Conservation (phyloP, 2,113 vertebrate species). For the Accipiter virgatus region DNA sequence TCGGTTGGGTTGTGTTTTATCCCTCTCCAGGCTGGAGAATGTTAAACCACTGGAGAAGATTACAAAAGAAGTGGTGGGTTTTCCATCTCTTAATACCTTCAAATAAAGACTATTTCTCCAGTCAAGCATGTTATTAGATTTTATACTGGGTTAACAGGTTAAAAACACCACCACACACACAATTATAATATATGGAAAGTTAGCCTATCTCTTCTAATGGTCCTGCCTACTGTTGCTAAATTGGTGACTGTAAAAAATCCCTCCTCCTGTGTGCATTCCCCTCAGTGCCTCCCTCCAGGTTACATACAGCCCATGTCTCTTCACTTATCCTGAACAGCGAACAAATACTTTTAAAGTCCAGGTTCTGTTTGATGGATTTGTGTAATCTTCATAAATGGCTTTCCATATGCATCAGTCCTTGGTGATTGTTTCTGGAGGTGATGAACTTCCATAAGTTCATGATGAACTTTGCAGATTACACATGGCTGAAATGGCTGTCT, state of each 20-base stretch:
- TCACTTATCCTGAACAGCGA: not conserved
- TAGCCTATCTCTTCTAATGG: not conserved
- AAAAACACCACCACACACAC: not conserved
- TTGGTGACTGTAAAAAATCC: not conserved
- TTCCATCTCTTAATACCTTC: not conserved
- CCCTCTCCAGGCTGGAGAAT: not conserved
- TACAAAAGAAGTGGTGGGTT: not conserved
- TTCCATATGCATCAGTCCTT: not conserved
- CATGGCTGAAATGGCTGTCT: not conserved
- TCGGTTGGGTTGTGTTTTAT: not conserved
- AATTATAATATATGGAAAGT: not conserved
- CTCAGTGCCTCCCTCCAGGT: not conserved
- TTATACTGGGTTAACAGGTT: not conserved
- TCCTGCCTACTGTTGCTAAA: not conserved
- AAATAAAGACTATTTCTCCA: conserved; percentile 11
- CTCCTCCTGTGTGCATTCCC: not conserved
- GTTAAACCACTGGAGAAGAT: not conserved
- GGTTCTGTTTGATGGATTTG: not conserved
- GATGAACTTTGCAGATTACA: not conserved
- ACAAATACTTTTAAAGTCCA: not conserved
- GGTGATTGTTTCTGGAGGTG: not conserved
- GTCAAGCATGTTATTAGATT: not conserved
- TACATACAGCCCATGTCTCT: not conserved
- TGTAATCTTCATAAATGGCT: not conserved
- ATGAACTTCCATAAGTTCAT: not conserved